phyloP scores from a whole-genome alignment of 1,140 invertebrate genomes.

The Chlorops oryzae region DNA sequence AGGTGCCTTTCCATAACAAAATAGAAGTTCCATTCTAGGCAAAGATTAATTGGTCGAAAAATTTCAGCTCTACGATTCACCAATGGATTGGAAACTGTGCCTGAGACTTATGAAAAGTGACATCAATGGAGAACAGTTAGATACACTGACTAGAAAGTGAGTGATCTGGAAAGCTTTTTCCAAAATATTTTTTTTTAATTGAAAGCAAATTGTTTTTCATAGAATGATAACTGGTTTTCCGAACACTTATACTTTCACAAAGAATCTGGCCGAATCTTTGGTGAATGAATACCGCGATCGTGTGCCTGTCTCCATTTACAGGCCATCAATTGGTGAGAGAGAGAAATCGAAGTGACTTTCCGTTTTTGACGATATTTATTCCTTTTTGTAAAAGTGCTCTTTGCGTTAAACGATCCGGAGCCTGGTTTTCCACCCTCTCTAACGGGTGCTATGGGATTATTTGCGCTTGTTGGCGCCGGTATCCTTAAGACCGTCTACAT shows the following conservation, averaged over 20 bases:
- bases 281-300: slow-evolving; percentile 61
- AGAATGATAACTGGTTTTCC: slow-evolving; percentile 62
- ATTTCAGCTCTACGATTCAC: slow-evolving; percentile 50
- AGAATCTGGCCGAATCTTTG: slow-evolving; percentile 72
- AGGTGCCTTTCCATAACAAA: slow-evolving; percentile 52
- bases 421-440: slow-evolving; percentile 35
- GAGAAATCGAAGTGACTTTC: background rate
- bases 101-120: slow-evolving; percentile 29
- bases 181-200: background rate
- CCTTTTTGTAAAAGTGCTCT: slow-evolving; percentile 23
- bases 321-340: slow-evolving; percentile 73
- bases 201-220: background rate
- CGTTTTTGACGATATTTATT: background rate
- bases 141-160: slow-evolving; percentile 35
- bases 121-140: slow-evolving; percentile 19
- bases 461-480: slow-evolving; percentile 30
- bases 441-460: slow-evolving; percentile 39
- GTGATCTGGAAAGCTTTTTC: background rate
- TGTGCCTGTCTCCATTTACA: slow-evolving; percentile 75
- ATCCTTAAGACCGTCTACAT: slow-evolving; percentile 35
- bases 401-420: slow-evolving; percentile 26
- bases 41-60: slow-evolving; percentile 52
- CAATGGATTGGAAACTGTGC: slow-evolving; percentile 39
- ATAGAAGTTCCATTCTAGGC: too few species aligned
- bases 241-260: slow-evolving; percentile 83